Percentiles rank a stretch among this genome's conserved stretches.
These are phyloP conservation scores for Euborellia annulipes DNA, from an alignment of 1,140 invertebrate genomes.

Conservation along the genomic window DNA sequence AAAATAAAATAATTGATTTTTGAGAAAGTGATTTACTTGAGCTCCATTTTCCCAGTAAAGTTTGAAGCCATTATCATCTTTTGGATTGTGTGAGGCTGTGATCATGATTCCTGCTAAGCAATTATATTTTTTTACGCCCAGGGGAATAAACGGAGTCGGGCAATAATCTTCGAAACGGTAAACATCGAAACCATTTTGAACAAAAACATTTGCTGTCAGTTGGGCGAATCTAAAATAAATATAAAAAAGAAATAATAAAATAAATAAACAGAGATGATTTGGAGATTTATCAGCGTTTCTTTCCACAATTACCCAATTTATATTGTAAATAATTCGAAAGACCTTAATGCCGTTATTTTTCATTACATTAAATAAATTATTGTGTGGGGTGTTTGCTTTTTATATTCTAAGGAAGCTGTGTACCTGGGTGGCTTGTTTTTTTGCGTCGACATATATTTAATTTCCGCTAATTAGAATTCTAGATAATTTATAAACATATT, in stretches of 20 bases:
- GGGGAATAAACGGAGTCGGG: conserved; percentile 90
- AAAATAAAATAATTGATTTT: too few species aligned
- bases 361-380: too few species aligned
- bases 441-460: too few species aligned
- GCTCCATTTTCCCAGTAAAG: conserved; percentile 90
- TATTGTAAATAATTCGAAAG: too few species aligned
- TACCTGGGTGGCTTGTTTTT: too few species aligned
- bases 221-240: conserved; percentile 65
- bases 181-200: conserved; percentile 60
- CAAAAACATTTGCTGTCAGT: conserved; percentile 70
- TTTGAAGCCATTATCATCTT: conserved; percentile 98
- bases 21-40: conserved; percentile 41
- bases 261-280: not conserved
- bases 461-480: too few species aligned
- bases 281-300: not conserved
- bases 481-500: too few species aligned
- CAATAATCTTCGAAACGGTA: conserved; percentile 66
- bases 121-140: conserved; percentile 48
- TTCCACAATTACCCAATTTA: too few species aligned
- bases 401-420: too few species aligned
- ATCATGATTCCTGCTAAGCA: conserved; percentile 82
- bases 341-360: too few species aligned
- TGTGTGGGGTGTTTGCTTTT: too few species aligned
- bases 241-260: not conserved
- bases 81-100: conserved; percentile 98